These are phyloP conservation scores for Enteromius paludinosus DNA, from an alignment of 2,797 vertebrate genomes.

Conservation along the genomic window DNA sequence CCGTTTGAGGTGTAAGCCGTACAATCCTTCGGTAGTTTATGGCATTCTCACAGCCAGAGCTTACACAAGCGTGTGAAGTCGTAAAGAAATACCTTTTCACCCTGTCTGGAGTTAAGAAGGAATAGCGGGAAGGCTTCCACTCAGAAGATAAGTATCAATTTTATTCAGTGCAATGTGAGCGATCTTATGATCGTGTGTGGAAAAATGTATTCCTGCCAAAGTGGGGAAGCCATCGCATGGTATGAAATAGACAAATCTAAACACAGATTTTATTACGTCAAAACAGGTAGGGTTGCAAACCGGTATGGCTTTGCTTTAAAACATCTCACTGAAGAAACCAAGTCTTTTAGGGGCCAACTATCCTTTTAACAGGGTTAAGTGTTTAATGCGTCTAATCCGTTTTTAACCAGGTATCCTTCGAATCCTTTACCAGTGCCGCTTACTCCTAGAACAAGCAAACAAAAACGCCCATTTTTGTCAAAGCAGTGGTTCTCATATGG, in stretches of 20 bases:
- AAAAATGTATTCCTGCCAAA: not conserved
- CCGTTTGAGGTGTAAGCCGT: slow-evolving; percentile 17
- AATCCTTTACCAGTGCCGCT: not conserved
- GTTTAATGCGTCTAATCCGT: not conserved
- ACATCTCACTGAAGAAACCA: not conserved
- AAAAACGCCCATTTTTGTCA: not conserved
- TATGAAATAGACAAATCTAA: not conserved
- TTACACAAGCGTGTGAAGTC: slow-evolving; percentile 27
- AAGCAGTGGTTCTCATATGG: not conserved
- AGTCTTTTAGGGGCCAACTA: not conserved
- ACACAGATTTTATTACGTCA: not conserved
- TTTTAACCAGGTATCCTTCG: not conserved
- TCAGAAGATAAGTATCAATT: not conserved
- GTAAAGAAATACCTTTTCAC: slow-evolving; percentile 34
- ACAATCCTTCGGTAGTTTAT: slow-evolving; percentile 18
- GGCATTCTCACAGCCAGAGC: not conserved
- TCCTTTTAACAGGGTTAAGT: not conserved
- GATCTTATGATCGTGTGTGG: not conserved
- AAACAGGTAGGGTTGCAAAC: slow-evolving; percentile 4
- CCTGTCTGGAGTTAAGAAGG: slow-evolving; percentile 10
- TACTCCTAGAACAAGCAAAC: not conserved
- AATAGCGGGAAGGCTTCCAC: slow-evolving; percentile 24
- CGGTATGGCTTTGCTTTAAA: not conserved
- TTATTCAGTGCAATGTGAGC: not conserved
- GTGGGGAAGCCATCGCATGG: not conserved